Evolutionary conservation across 2,797 vertebrate species (phyloP).

Genomic region (Aselliscus stoliczkanus): DNA sequence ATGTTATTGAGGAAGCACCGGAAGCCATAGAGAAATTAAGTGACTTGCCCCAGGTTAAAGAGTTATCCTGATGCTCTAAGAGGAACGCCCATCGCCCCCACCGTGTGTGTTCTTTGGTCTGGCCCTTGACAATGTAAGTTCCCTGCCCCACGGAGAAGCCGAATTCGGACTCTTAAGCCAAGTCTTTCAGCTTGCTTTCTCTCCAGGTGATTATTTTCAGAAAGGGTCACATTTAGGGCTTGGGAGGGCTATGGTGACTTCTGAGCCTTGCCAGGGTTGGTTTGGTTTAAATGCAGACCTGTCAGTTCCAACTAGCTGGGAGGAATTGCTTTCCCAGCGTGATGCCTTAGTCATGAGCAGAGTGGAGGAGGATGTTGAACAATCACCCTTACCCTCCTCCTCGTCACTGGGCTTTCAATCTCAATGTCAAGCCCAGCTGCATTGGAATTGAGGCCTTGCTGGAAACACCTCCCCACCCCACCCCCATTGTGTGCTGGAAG

Average conservation of each 20-base stretch:
- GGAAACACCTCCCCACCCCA: background rate
- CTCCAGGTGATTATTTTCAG: background rate
- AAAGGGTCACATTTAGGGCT: background rate
- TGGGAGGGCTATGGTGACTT: background rate
- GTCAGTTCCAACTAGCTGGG: conserved; percentile 5
- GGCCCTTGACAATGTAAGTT: background rate
- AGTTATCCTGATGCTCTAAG: background rate
- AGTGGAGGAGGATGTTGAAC: conserved; percentile 49
- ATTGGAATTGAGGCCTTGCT: background rate
- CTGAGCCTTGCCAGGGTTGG: background rate
- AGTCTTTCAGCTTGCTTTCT: background rate
- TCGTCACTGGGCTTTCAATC: background rate
- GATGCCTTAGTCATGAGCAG: conserved; percentile 53
- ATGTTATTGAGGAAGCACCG: background rate
- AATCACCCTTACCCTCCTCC: conserved; percentile 17
- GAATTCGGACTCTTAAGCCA: background rate
- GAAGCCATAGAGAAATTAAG: background rate
- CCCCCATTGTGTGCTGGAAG: background rate
- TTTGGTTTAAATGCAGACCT: conserved; percentile 41
- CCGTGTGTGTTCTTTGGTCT: background rate
- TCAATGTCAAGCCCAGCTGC: conserved; percentile 59
- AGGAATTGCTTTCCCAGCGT: background rate
- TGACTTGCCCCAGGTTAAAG: background rate
- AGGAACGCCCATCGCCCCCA: background rate
- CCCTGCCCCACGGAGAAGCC: background rate